These are phyloP conservation scores for Oscheius sp. DNA, from an alignment of 2,888 invertebrate genomes.

Conservation along the genomic window DNA sequence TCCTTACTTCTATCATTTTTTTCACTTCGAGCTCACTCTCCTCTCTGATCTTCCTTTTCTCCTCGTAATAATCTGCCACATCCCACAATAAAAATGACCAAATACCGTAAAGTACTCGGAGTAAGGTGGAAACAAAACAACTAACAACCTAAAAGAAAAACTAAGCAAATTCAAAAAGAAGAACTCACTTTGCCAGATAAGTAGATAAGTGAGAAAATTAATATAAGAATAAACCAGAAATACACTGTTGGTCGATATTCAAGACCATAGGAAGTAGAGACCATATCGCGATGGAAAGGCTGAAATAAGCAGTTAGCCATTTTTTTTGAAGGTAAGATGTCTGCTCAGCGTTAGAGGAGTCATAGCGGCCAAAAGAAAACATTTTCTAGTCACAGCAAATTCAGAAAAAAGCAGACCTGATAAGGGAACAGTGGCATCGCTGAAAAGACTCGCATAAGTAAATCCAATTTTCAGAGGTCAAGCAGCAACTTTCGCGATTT, in stretches of 20 bases:
- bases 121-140: conserved; percentile 5
- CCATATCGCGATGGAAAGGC: conserved; percentile 35
- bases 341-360: neutral
- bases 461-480: too few species aligned
- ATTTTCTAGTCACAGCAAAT: neutral
- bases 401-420: too few species aligned
- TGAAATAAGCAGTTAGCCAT: too few species aligned
- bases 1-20: neutral
- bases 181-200: conserved; percentile 33
- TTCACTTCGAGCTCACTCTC: conserved; percentile 7
- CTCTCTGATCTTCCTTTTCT: neutral
- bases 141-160: conserved; percentile 18
- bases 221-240: conserved; percentile 37
- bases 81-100: conserved; percentile 19
- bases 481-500: too few species aligned
- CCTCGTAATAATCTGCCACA: conserved; percentile 23
- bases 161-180: neutral
- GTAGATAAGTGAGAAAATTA: conserved; percentile 42
- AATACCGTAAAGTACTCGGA: conserved; percentile 22
- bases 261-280: conserved; percentile 41
- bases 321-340: neutral
- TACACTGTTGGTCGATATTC: conserved; percentile 44
- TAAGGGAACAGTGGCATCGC: too few species aligned
- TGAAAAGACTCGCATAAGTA: too few species aligned
- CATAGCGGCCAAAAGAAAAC: neutral